Base-by-base conservation (phyloP, 2,113 vertebrate genomes). In the Phrynosoma blainvillii region DNA sequence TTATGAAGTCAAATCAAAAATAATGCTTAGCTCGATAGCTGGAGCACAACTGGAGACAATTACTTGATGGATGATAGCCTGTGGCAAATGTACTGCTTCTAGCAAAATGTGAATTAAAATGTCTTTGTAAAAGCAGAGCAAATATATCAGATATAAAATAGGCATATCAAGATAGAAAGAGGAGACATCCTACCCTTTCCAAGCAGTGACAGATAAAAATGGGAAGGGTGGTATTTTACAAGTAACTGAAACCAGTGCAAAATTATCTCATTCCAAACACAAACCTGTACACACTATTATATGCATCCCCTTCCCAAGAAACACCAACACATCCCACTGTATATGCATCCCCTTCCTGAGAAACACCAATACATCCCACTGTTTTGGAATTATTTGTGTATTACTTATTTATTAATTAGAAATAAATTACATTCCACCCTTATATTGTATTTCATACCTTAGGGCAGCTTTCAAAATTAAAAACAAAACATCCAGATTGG, bases 111-210 rank as follows among this genome's bases (percentile, higher is more conserved):
- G 59, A 66, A 66, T 85, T 85, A 68, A 59, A 85, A 52, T 79
- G n/a, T 32, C 65, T 86, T 54, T 79, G 30, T 79, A 79, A 79
- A 11, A 56, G n/a, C 10, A 20, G 13, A 11, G 82, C 27, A 84
- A 84, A 71, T 84, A n/a, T 54, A 84, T 71, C 27, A 54, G 85
- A 79, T 80, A 62, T 81, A 52, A 62, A 87, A 74, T 36, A 47
- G 32, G n/a, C 7, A 62, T 75, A 86, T 56, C 13, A 70, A 70
- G 42, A 30, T 4, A 75, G 62, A n/a, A 42, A 66, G 32, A 23
- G 75, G 54, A 56, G 66, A 32, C 12, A 20, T n/a, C 36, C 9
- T 59, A 62, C 25, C 6, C 18, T n/a, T 12, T 81, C 13, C 32
- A 36, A 71, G 47, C 7, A 13, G 47, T 20, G 47, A 40, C 14